Evolutionary conservation across 2,888 invertebrate genomes (phyloP).

Genomic region (Phyto melanocephala): DNA sequence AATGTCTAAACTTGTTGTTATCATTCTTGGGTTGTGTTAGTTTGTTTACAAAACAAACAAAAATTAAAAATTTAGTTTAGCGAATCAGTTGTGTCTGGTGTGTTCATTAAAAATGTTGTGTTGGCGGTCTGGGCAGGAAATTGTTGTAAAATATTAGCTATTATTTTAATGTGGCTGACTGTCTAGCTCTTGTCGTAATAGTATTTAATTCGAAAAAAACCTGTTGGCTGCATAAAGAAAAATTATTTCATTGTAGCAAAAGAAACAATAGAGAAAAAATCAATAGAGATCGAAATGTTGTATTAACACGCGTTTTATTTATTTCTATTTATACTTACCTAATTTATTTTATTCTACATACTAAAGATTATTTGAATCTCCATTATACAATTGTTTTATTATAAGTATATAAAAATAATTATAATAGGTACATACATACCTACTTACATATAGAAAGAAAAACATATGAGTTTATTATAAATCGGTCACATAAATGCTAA

Average conservation of each 20-base stretch:
- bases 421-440: too few relatives aligned
- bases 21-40: too few relatives aligned
- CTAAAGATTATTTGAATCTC: too few relatives aligned
- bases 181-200: not conserved
- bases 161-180: conserved; percentile 7
- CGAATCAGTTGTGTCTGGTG: conserved; percentile 42
- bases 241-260: not conserved
- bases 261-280: conserved; percentile 27
- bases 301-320: not conserved
- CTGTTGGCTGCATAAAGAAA: conserved; percentile 47
- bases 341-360: too few relatives aligned
- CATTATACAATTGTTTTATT: not conserved
- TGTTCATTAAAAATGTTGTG: not conserved
- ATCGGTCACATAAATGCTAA: conserved; percentile 5
- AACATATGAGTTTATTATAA: conserved; percentile 23
- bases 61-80: not conserved
- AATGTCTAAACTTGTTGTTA: too few relatives aligned
- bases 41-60: not conserved
- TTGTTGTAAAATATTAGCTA: not conserved
- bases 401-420: too few relatives aligned
- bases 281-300: not conserved
- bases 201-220: conserved; percentile 51
- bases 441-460: too few relatives aligned
- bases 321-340: not conserved
- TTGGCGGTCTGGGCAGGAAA: not conserved